Base-by-base conservation (phyloP, 2,888 invertebrate species). In the Himalopsyche japonica region DNA sequence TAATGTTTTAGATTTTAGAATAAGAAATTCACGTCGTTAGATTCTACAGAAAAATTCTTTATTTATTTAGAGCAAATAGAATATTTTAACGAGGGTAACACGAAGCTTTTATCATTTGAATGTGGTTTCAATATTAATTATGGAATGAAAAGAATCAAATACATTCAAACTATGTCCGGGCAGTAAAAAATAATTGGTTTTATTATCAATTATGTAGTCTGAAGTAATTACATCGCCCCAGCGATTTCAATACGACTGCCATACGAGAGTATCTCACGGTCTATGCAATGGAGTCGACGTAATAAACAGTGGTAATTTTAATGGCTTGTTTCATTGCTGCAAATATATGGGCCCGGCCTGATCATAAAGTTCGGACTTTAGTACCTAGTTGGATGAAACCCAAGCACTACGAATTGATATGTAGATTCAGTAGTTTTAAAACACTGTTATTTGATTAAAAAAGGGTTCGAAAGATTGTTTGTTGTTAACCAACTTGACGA, bases 271-370 rank as follows among this genome's bases (percentile, higher is more conserved):
- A 48, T 79, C 47, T 47, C 18, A n/a, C n/a, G 12, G 76, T 81
- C 37, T 83, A 83, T 83, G 82, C 80, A 83, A 82, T 81, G 48
- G 37, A 82, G 82, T 78, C 81, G 76, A 82, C 83, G 83, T 82
- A 84, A 87, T 87, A 87, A 87, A 87, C 86, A 84, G 84, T 84
- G 86, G 86, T 87, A 87, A 87, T 87, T 87, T 85, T 87, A 87
- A 87, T 87, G 86, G 84, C 84, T 86, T 85, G 86, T 86, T 85
- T 87, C 86, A 87, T 87, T 86, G 86, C 86, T 80, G 77, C 82
- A 82, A 79, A 87, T 85, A 82, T 86, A 87, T 86, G 81, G 82
- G 82, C 79, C 79, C 82, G 37, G 80, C 37, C 82, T 84, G 86
- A 83, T 84, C 85, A 81, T 86, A 86, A 86, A 86, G 86, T 85